These are phyloP conservation scores for Yoshiicerus persimilis DNA, from an alignment of 1,140 invertebrate species.

Conservation along the genomic window DNA sequence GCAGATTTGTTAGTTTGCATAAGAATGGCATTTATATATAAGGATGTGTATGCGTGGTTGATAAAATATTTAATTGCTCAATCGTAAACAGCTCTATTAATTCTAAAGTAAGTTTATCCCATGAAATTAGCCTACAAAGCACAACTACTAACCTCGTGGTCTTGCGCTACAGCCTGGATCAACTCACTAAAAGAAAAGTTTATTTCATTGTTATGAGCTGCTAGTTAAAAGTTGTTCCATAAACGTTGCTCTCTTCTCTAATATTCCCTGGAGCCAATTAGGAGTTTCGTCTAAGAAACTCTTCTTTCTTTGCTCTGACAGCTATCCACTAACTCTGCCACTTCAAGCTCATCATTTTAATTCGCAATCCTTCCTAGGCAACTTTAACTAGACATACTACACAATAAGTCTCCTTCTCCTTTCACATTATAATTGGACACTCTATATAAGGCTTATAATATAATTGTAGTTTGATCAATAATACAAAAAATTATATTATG, in stretches of 20 bases:
- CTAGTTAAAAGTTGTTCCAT: slow-evolving; percentile 19
- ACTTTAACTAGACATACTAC: not conserved
- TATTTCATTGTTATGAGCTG: slow-evolving; percentile 20
- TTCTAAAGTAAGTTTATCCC: not conserved
- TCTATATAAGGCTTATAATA: not conserved
- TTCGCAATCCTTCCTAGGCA: not conserved
- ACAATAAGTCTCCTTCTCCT: not conserved
- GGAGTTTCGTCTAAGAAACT: not conserved
- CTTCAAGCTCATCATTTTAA: slow-evolving; percentile 8
- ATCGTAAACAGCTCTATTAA: slow-evolving; percentile 17
- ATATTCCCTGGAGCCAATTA: slow-evolving; percentile 16
- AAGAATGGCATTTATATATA: not conserved
- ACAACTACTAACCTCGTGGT: not conserved
- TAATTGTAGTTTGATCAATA: not conserved
- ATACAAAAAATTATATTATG: not conserved
- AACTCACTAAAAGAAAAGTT: not conserved
- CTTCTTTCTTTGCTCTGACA: not conserved
- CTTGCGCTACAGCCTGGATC: not conserved
- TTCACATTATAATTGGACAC: too few relatives aligned
- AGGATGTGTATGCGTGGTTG: not conserved
- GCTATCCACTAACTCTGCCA: not conserved
- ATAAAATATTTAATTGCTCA: slow-evolving; percentile 16
- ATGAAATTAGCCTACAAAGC: not conserved
- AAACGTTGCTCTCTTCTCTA: not conserved
- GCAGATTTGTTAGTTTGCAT: not conserved